Conservation (phyloP, 2,113 vertebrate genomes). For the Climacteris rufus region DNA sequence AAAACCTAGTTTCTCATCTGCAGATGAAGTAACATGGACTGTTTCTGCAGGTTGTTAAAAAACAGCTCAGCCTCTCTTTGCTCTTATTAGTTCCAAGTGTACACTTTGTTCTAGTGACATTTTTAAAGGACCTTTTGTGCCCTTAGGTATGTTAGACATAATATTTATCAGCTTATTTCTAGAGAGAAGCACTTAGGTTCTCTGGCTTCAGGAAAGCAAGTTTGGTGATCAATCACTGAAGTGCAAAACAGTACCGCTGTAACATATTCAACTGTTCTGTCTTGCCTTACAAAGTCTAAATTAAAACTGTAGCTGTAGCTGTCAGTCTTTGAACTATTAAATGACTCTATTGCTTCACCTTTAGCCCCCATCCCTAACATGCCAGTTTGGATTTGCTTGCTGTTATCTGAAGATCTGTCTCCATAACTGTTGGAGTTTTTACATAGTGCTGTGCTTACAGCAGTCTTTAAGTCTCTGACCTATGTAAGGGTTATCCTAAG, state of each 20-base stretch:
- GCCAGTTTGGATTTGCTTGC: not conserved
- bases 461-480: not conserved
- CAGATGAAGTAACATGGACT: not conserved
- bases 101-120: slow-evolving; percentile 15
- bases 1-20: not conserved
- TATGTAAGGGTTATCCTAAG: not conserved
- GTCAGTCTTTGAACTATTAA: not conserved
- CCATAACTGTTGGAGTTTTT: not conserved
- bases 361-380: not conserved
- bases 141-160: slow-evolving; percentile 40
- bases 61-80: slow-evolving; percentile 12
- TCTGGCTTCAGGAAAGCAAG: slow-evolving; percentile 44
- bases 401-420: not conserved
- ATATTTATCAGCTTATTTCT: slow-evolving; percentile 55
- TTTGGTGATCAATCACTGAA: slow-evolving; percentile 40
- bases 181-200: slow-evolving; percentile 23
- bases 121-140: slow-evolving; percentile 41
- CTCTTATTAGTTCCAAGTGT: slow-evolving; percentile 23
- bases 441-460: not conserved
- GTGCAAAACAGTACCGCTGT: not conserved
- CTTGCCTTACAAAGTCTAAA: not conserved
- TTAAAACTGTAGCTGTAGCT: not conserved
- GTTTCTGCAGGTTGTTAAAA: slow-evolving; percentile 24
- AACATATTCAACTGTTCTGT: not conserved
- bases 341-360: not conserved